phyloP scores from a whole-genome alignment of 2,888 invertebrate genomes.

The Melieria picta region DNA sequence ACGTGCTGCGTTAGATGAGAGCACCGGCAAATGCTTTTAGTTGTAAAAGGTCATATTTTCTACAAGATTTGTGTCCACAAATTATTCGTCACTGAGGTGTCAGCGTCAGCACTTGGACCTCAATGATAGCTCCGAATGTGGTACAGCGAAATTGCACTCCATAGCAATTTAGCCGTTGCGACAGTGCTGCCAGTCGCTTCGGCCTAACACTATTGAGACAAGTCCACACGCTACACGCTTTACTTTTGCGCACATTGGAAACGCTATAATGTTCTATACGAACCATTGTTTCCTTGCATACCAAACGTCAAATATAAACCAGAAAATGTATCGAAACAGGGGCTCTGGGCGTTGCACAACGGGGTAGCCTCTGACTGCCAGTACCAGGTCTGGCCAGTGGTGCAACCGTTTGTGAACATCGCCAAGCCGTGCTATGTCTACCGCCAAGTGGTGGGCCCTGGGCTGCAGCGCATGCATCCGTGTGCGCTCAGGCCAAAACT shows the following conservation, averaged over 20 bases:
- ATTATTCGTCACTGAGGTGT: constrained; percentile 24
- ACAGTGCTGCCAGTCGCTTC: background rate
- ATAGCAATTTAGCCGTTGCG: constrained; percentile 19
- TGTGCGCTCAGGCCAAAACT: constrained; percentile 59
- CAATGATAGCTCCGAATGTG: constrained; percentile 26
- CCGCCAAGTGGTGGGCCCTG: constrained; percentile 65
- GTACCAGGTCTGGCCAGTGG: constrained; percentile 63
- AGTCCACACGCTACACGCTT: constrained; percentile 6
- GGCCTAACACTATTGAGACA: constrained; percentile 29
- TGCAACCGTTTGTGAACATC: constrained; percentile 64
- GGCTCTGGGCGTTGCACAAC: constrained; percentile 64
- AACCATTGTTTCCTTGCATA: constrained; percentile 18
- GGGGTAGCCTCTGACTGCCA: constrained; percentile 64
- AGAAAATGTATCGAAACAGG: constrained; percentile 44
- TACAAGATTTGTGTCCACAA: constrained; percentile 15
- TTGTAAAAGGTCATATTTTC: no score
- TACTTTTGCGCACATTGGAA: constrained; percentile 12
- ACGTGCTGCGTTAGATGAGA: background rate
- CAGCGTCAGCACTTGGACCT: background rate
- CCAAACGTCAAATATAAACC: constrained; percentile 7
- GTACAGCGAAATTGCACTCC: constrained; percentile 13
- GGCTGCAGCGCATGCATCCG: constrained; percentile 60
- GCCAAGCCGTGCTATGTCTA: constrained; percentile 63
- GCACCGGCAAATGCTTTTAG: background rate
- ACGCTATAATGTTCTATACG: constrained; percentile 29